Base-by-base conservation (phyloP, 2,797 vertebrate species). In the Platalea minor region DNA sequence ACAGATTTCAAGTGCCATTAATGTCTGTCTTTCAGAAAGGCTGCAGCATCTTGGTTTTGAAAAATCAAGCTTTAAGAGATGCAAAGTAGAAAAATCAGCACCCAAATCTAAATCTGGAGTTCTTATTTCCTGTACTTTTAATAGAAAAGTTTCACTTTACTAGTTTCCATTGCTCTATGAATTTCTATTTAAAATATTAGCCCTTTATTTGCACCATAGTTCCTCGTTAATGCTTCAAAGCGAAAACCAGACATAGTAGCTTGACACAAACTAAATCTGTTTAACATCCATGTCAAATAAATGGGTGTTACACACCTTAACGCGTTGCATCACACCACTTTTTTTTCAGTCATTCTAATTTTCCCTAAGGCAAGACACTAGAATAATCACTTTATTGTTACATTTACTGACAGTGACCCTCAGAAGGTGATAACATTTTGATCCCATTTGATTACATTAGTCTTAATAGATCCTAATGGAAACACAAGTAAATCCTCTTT, bases 391-490 rank as follows among this genome's bases (percentile, higher is more conserved):
- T 86, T 86, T 50, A 75, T 68, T 83, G 61, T 91, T 88, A 93
- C 63, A 80, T 72, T 96, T 83, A 84, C 64, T 72, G 67, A 87
- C 87, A 83, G 24, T 41, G 79, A 85, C 46, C 46, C 80, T 91
- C 68, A 83, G 70, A 95, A 92, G 63, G 78, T 60, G 88, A 33
- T 60, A 85, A 91, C n/a, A 50, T 96, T 95, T 94, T 96, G 73
- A 89, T 94, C 69, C 56, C 53, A 75, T 85, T 94, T 92, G 88
- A 91, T 91, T 95, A 95, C 56, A 89, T 75, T 89, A 84, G 54
- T 56, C 61, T 80, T 96, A 95, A 84, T 28, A 85, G 68, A 81
- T 72, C 69, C 85, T 94, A 95, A 89, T 57, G 84, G 77, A 90
- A 95, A 95, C 67, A 69, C 28, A 77, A 89, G 48, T 56, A 91